These are phyloP conservation scores for Dysdera silvatica DNA, from an alignment of 1,140 invertebrate species.

Conservation along the genomic window DNA sequence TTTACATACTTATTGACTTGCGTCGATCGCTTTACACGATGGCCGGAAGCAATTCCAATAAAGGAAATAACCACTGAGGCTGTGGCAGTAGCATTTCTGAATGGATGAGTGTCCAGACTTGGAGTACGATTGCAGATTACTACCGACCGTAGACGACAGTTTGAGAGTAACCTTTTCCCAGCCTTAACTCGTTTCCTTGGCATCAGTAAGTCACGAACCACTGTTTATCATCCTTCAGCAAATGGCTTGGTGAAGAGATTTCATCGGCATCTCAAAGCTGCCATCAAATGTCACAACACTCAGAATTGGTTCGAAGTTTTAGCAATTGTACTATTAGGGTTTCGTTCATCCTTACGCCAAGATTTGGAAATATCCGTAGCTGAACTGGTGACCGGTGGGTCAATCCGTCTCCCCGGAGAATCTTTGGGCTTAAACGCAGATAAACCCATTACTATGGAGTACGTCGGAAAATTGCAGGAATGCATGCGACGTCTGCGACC, in stretches of 20 bases:
- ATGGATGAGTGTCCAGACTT: conserved; percentile 40
- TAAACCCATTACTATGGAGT: neutral
- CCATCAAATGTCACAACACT: conserved; percentile 24
- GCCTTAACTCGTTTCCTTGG: conserved; percentile 20
- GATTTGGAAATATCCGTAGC: conserved; percentile 31
- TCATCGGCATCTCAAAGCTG: conserved; percentile 44
- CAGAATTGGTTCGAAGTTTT: conserved; percentile 39
- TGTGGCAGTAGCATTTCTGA: conserved; percentile 37
- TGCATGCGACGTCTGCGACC: neutral
- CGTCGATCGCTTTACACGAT: conserved; percentile 46
- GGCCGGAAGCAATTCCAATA: conserved; percentile 44
- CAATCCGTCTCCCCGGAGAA: conserved; percentile 30
- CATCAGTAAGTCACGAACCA: conserved; percentile 9
- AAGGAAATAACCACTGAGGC: conserved; percentile 41
- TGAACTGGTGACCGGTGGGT: conserved; percentile 33
- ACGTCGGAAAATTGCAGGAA: neutral
- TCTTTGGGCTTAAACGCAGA: neutral
- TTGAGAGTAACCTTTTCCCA: conserved; percentile 38
- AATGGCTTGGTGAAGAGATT: conserved; percentile 42
- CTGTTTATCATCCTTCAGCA: conserved; percentile 35
- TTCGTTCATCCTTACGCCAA: conserved; percentile 35
- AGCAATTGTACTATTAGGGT: conserved; percentile 41
- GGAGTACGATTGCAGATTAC: conserved; percentile 36
- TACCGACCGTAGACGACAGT: conserved; percentile 46
- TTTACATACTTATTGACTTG: conserved; percentile 43